Evolutionary conservation across 1,140 invertebrate genomes (phyloP).

Genomic region (Drosophila aff.): DNA sequence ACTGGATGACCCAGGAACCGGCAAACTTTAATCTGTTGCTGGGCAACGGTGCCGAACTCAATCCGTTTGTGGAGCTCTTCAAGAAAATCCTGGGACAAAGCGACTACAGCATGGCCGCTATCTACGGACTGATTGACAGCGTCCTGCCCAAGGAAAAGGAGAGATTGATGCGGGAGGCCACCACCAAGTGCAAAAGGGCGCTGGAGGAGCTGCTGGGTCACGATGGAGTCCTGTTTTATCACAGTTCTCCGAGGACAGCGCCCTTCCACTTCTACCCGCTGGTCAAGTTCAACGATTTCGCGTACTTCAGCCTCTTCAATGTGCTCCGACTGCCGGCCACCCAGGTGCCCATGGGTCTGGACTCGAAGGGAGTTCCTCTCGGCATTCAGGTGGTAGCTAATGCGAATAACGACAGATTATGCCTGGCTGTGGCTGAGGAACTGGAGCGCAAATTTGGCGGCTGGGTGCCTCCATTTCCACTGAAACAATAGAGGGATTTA

Average conservation of each 20-base stretch:
- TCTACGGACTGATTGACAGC: constrained; percentile 89
- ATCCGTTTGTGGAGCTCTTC: constrained; percentile 86
- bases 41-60: constrained; percentile 87
- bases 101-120: constrained; percentile 88
- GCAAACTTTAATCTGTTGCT: constrained; percentile 88
- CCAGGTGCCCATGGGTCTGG: constrained; percentile 92
- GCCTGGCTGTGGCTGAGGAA: constrained; percentile 93
- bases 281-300: constrained; percentile 94
- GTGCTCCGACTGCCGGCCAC: constrained; percentile 93
- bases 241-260: constrained; percentile 92
- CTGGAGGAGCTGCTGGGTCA: constrained; percentile 90
- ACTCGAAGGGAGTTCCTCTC: constrained; percentile 90
- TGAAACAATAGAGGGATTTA: constrained; percentile 40
- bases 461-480: constrained; percentile 88
- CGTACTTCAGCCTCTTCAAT: constrained; percentile 96
- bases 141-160: constrained; percentile 88
- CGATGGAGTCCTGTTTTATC: constrained; percentile 94
- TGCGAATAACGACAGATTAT: constrained; percentile 92
- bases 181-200: constrained; percentile 87
- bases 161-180: constrained; percentile 88
- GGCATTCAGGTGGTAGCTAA: constrained; percentile 93
- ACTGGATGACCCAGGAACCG: constrained; percentile 90
- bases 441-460: constrained; percentile 94
- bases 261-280: constrained; percentile 94
- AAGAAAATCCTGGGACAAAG: constrained; percentile 87